Conservation (phyloP, 1,140 invertebrate species). For the Micrasema minimum region DNA sequence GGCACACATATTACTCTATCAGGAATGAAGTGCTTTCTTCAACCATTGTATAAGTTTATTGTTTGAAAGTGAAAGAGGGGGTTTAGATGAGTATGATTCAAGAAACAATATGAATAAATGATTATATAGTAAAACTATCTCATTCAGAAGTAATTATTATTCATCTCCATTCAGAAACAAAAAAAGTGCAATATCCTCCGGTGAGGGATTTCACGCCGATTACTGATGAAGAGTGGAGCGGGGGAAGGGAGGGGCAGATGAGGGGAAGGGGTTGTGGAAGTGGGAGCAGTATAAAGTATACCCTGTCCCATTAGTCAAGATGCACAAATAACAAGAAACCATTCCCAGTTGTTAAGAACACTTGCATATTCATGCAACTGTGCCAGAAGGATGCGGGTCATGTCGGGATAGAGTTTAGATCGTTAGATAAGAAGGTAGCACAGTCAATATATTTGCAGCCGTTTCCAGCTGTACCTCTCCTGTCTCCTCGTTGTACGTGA, state of each 20-base stretch:
- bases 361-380: slow-evolving; percentile 62
- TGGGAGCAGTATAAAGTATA: slow-evolving; percentile 47
- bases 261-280: slow-evolving; percentile 27
- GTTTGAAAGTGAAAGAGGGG: background rate
- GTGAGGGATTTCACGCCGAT: background rate
- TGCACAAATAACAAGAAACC: slow-evolving; percentile 50
- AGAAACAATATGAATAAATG: background rate
- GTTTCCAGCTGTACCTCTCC: slow-evolving; percentile 75
- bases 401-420: slow-evolving; percentile 57
- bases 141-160: too few relatives aligned
- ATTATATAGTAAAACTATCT: too few relatives aligned
- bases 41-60: background rate
- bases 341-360: slow-evolving; percentile 52
- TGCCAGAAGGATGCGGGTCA: slow-evolving; percentile 58
- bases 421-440: slow-evolving; percentile 49
- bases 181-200: background rate
- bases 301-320: slow-evolving; percentile 53
- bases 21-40: too few relatives aligned
- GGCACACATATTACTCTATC: too few relatives aligned
- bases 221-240: background rate
- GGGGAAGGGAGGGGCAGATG: background rate
- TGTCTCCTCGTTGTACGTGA: slow-evolving; percentile 91
- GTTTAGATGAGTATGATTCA: background rate
- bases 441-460: slow-evolving; percentile 47
- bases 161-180: background rate